Evolutionary conservation across 2,113 vertebrate species (phyloP).

Genomic region (Caranx melampygus): DNA sequence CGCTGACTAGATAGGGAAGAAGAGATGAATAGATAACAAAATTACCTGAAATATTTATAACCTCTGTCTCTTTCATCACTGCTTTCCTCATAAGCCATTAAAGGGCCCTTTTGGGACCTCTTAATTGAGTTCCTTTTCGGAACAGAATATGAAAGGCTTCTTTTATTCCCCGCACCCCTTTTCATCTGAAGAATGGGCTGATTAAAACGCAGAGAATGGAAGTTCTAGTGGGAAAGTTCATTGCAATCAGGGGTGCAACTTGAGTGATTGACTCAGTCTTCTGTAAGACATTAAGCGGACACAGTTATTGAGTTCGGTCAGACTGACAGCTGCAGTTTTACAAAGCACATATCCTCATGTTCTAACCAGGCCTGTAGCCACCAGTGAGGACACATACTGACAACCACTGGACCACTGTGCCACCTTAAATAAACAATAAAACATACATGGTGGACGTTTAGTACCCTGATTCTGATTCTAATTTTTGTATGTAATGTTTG

Average conservation of each 20-base stretch:
- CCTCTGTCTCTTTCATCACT: slow-evolving; percentile 80
- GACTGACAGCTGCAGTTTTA: not conserved
- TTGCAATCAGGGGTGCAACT: slow-evolving; percentile 66
- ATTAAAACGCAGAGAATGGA: slow-evolving; percentile 73
- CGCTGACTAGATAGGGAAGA: slow-evolving; percentile 67
- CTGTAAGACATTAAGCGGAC: slow-evolving; percentile 55
- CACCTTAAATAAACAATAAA: too few relatives aligned
- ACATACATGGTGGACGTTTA: too few relatives aligned
- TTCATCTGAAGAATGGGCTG: slow-evolving; percentile 75
- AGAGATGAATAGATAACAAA: slow-evolving; percentile 80
- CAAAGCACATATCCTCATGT: slow-evolving; percentile 1
- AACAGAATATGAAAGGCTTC: slow-evolving; percentile 81
- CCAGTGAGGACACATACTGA: not conserved
- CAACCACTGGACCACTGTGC: too few relatives aligned
- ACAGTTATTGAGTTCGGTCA: slow-evolving; percentile 40
- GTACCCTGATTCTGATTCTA: too few relatives aligned
- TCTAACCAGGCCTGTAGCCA: slow-evolving; percentile 1
- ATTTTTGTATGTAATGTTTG: too few relatives aligned
- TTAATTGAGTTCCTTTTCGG: slow-evolving; percentile 83
- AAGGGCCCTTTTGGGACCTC: slow-evolving; percentile 76
- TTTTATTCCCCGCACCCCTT: slow-evolving; percentile 60
- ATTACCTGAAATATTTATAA: slow-evolving; percentile 86
- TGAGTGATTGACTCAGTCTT: slow-evolving; percentile 63
- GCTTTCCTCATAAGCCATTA: slow-evolving; percentile 79
- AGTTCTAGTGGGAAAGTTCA: slow-evolving; percentile 67